Evolutionary conservation across 2,113 vertebrate genomes (phyloP), one percentile per base, ranked within the genome.

Genomic region (Casuarius casuarius): DNA sequence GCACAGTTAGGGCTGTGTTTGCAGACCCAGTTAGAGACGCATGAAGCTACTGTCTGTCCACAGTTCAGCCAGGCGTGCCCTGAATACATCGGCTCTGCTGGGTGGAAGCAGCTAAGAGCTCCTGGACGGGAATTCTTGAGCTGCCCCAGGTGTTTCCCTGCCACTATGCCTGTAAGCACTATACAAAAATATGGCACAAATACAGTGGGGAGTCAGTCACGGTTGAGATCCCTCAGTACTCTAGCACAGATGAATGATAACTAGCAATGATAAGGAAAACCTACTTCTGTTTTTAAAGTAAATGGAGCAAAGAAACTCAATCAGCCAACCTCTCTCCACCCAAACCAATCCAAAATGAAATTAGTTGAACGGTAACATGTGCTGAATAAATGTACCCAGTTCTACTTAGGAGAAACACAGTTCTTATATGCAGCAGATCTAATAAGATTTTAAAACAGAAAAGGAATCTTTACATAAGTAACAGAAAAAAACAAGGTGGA

Each of bases 11-110:
- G 49, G 21, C 62, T 33, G n/a, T 33, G 20, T 42, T 28, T 74
- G 31, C 19, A 79, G 70, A 51, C 40, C n/a, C 58, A 33, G 44
- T 54, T 33, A 35, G n/a, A 44, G 52, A 29, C 18, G 40, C 0
- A 1, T 10, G 52, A 56, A 91, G 78, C 48, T 62, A 62, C 35
- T 2, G 0, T 4, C 52, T 40, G 58, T 19, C 40, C 26, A 31
- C 33, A 0, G 0, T 19, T 54, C 25, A 71, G 49, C 59, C 1
- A 1, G 2, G 23, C 56, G 19, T 73, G 48, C 59, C 65, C 40
- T 22, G 9, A 28, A 21, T 25, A n/a, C 1, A 0, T 12, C 0
- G 0, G 54, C 67, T 84, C 54, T 56, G 54, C 35, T 2, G 18
- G 7, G 23, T 44, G 44, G 17, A 70, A 84, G 56, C 48, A 65